Conservation (phyloP, 2,797 vertebrate species). For the Micropoecilia bifurca region DNA sequence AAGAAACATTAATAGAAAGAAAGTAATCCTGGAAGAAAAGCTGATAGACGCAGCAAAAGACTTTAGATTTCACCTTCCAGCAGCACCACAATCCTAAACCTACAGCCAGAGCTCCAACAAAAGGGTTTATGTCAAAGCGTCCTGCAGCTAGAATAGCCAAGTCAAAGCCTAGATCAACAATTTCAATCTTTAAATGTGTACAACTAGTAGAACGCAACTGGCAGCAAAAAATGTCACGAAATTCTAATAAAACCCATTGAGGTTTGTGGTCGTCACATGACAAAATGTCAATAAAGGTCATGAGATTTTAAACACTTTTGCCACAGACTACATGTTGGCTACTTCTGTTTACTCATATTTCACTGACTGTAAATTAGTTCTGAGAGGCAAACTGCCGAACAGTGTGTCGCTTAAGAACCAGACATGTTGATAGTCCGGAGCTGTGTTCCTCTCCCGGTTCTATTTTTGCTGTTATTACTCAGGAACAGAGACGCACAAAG, state of each 20-base stretch:
- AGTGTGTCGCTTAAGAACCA: background rate
- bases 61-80: background rate
- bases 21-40: background rate
- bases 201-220: background rate
- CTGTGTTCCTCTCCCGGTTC: constrained; percentile 7
- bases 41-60: background rate
- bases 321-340: background rate
- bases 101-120: background rate
- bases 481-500: constrained; percentile 21
- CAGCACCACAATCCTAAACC: background rate
- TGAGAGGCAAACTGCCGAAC: constrained; percentile 13
- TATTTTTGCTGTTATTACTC: constrained; percentile 13
- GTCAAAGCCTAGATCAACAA: background rate
- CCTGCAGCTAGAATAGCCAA: background rate
- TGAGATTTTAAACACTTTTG: background rate
- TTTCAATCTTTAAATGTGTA: background rate
- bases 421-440: background rate
- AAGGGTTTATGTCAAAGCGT: background rate
- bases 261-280: background rate
- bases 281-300: background rate
- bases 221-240: background rate
- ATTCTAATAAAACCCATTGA: background rate
- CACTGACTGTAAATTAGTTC: constrained; percentile 20
- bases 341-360: background rate
- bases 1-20: background rate